Evolutionary conservation across 2,888 invertebrate genomes (phyloP).

Genomic region (Cryptus viduatorius): DNA sequence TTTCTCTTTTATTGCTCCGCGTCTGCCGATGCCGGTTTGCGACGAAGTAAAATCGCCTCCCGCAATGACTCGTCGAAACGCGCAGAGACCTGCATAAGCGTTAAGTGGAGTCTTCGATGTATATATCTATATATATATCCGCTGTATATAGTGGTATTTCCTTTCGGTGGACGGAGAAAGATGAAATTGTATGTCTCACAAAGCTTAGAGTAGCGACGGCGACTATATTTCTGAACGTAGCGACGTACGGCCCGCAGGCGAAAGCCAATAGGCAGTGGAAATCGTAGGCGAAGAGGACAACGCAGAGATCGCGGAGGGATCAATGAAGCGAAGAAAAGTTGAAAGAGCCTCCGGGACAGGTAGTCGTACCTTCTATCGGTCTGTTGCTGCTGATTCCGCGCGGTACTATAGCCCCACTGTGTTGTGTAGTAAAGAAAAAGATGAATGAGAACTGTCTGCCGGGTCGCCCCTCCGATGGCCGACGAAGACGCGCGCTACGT

Average conservation of each 20-base stretch:
- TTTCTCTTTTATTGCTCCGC: slow-evolving; percentile 36
- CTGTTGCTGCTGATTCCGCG: slow-evolving; percentile 16
- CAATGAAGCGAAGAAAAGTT: slow-evolving; percentile 69
- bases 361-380: slow-evolving; percentile 57
- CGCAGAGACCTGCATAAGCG: slow-evolving; percentile 50
- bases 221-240: slow-evolving; percentile 17
- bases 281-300: neutral
- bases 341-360: slow-evolving; percentile 70
- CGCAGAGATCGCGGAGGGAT: slow-evolving; percentile 43
- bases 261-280: slow-evolving; percentile 22
- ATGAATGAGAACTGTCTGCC: slow-evolving; percentile 72
- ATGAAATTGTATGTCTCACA: slow-evolving; percentile 44
- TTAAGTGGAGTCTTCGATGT: slow-evolving; percentile 22
- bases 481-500: slow-evolving; percentile 57
- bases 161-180: neutral
- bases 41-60: slow-evolving; percentile 16
- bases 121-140: neutral
- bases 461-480: slow-evolving; percentile 38
- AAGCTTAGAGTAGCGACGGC: neutral
- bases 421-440: slow-evolving; percentile 67
- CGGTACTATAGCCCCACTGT: slow-evolving; percentile 27
- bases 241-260: slow-evolving; percentile 23
- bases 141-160: too few relatives aligned
- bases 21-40: neutral
- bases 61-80: slow-evolving; percentile 60